Conservation (phyloP, 1,140 invertebrate genomes). For the Carposina sasakii region DNA sequence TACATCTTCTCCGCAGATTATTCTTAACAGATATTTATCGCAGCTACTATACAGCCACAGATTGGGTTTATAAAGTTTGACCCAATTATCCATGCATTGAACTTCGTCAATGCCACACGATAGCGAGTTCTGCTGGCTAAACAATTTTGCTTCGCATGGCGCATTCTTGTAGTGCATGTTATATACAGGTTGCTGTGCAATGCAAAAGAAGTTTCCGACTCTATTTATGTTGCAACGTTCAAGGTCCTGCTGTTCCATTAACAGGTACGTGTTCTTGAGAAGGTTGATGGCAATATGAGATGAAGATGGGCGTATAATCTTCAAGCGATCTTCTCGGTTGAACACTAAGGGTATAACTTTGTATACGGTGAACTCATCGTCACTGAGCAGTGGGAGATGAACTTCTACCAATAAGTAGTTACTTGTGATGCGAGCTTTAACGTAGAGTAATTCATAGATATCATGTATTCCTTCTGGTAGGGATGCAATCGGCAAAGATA, state of each 20-base stretch:
- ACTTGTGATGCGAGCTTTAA: conserved; percentile 1
- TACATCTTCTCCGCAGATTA: background rate
- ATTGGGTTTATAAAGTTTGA: background rate
- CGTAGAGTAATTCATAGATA: background rate
- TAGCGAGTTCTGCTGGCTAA: background rate
- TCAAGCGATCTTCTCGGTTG: background rate
- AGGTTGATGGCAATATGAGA: background rate
- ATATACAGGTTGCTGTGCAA: background rate
- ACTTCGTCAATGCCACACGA: background rate
- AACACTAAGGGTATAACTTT: background rate
- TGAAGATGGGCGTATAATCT: background rate
- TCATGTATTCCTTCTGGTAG: background rate
- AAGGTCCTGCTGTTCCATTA: background rate
- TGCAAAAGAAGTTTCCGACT: background rate
- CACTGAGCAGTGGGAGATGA: background rate
- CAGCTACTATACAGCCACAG: background rate
- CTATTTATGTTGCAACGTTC: background rate
- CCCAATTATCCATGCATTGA: background rate
- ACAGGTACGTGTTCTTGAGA: background rate
- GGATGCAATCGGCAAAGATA: background rate
- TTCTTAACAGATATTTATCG: background rate
- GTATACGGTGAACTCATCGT: conserved; percentile 3
- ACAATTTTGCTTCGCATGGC: conserved; percentile 1
- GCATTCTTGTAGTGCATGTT: background rate
- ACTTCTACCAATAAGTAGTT: conserved; percentile 3